Evolutionary conservation across 2,888 invertebrate genomes (phyloP).

Genomic region (Yponomeuta sedellus): DNA sequence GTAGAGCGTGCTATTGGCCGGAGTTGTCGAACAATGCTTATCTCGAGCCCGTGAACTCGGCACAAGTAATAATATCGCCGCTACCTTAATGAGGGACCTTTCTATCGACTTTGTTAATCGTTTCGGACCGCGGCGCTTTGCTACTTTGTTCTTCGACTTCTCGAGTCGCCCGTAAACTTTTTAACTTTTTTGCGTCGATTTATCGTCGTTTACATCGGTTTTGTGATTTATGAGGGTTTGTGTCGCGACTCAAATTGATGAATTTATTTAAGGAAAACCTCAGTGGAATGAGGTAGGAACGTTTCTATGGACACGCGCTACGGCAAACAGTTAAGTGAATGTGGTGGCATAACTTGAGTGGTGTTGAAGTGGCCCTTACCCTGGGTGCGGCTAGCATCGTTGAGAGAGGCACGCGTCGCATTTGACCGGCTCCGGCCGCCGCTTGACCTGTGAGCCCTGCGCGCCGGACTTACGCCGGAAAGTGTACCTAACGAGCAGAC

Average conservation of each 20-base stretch:
- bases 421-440: slow-evolving; percentile 71
- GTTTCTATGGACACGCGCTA: slow-evolving; percentile 12
- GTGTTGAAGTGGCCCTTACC: slow-evolving; percentile 55
- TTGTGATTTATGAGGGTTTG: not conserved
- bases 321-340: not conserved
- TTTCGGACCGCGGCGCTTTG: slow-evolving; percentile 51
- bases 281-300: slow-evolving; percentile 4
- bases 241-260: slow-evolving; percentile 2
- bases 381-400: slow-evolving; percentile 72
- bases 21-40: slow-evolving; percentile 71
- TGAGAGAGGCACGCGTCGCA: slow-evolving; percentile 77
- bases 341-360: not conserved
- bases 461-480: slow-evolving; percentile 77
- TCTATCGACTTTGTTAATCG: slow-evolving; percentile 71
- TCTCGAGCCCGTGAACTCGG: slow-evolving; percentile 57
- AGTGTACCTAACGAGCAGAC: slow-evolving; percentile 78
- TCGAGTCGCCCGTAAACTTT: slow-evolving; percentile 7
- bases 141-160: slow-evolving; percentile 16
- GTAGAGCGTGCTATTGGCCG: slow-evolving; percentile 68
- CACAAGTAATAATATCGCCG: slow-evolving; percentile 72
- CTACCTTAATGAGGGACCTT: slow-evolving; percentile 75
- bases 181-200: not conserved
- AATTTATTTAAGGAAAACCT: slow-evolving; percentile 1
- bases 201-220: slow-evolving; percentile 12
- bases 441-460: slow-evolving; percentile 72